Evolutionary conservation across 2,113 vertebrate species (phyloP).

Genomic region (Rhinichthys klamathensis): DNA sequence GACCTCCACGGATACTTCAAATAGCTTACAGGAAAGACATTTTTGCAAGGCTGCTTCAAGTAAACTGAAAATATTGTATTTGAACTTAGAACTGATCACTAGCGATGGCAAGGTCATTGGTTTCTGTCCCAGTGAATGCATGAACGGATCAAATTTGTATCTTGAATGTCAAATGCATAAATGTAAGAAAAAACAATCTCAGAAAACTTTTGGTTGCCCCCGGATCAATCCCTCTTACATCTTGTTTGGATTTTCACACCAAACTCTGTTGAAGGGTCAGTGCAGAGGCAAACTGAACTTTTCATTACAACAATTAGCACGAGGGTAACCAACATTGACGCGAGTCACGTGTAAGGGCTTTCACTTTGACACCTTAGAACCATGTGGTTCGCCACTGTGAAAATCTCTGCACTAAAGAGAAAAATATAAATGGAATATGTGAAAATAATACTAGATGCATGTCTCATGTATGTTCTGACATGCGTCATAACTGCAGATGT

Average conservation of each 20-base stretch:
- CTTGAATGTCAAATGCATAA: background rate
- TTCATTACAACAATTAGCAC: background rate
- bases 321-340: background rate
- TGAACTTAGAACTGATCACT: background rate
- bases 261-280: too few species aligned
- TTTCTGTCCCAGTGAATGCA: background rate
- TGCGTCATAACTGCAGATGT: background rate
- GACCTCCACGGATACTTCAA: background rate
- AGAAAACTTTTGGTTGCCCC: background rate
- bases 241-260: background rate
- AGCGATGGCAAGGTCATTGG: background rate
- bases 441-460: background rate
- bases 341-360: background rate
- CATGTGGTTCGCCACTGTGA: conserved; percentile 13
- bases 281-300: background rate
- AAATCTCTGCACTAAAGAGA: conserved; percentile 17
- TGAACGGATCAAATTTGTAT: background rate
- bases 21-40: background rate
- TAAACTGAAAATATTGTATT: background rate
- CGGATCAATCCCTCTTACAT: background rate
- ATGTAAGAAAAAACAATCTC: background rate
- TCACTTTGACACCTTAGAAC: background rate
- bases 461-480: background rate
- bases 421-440: background rate
- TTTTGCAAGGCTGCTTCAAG: background rate